A percentile compares a stretch with the other conserved stretches of the same genome.
phyloP scores from a whole-genome alignment of 2,888 invertebrate genomes.

The Odontocolon sp. region DNA sequence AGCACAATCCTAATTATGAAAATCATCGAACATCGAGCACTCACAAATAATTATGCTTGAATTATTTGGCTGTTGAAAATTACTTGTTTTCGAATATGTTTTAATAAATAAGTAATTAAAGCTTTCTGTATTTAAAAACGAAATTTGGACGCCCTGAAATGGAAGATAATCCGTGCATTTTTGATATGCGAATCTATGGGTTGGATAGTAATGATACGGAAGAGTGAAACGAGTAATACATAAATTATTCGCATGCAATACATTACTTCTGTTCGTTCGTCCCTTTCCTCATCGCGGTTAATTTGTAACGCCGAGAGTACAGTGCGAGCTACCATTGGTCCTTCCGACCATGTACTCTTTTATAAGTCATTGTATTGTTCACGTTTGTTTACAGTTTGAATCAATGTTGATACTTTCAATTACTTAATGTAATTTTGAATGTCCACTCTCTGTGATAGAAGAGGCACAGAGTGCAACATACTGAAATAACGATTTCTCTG shows the following conservation, averaged over 20 bases:
- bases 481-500: too few relatives aligned
- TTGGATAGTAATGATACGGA: conserved; percentile 43
- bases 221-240: conserved; percentile 25
- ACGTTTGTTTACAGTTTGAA: conserved; percentile 34
- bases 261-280: too few relatives aligned
- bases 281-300: conserved; percentile 65
- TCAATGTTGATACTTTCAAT: conserved; percentile 36
- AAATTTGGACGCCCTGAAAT: background rate
- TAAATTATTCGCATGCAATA: conserved; percentile 62
- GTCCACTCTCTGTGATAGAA: background rate
- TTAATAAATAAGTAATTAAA: background rate
- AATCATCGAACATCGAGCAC: background rate
- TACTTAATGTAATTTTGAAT: conserved; percentile 1
- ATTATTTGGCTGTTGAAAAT: conserved; percentile 4
- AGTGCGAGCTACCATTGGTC: conserved; percentile 5
- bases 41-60: background rate
- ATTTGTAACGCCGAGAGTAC: conserved; percentile 62
- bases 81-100: background rate
- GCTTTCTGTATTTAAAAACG: too few relatives aligned
- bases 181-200: conserved; percentile 21
- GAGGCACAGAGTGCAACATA: too few relatives aligned
- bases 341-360: background rate
- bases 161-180: background rate
- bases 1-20: conserved; percentile 7
- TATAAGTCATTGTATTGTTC: background rate